phyloP scores from a whole-genome alignment of 2,888 invertebrate species.

The Andrena flavipes region DNA sequence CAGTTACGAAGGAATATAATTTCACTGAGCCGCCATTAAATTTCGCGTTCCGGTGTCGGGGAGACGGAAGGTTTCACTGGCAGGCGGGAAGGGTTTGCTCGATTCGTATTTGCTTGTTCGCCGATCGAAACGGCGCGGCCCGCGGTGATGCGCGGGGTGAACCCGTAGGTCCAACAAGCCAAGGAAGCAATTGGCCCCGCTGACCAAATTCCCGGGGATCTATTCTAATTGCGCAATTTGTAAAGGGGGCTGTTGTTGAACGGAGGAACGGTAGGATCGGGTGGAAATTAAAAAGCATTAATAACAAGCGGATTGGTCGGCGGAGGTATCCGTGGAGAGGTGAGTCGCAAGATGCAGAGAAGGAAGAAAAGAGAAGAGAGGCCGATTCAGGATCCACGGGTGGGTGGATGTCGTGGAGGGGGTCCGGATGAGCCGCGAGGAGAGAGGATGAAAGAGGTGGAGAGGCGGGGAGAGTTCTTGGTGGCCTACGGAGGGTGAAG shows the following conservation, averaged over 20 bases:
- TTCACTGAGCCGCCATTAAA: background rate
- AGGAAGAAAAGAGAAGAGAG: conserved; percentile 32
- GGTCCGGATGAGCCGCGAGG: conserved; percentile 61
- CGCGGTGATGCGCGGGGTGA: background rate
- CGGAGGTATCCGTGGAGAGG: conserved; percentile 30
- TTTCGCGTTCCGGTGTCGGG: too few relatives aligned
- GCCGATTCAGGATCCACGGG: conserved; percentile 52
- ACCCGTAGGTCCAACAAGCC: background rate
- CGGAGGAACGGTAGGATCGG: conserved; percentile 66
- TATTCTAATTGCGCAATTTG: conserved; percentile 80
- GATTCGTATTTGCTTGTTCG: too few relatives aligned
- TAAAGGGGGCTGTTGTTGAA: conserved; percentile 63
- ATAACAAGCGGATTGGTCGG: conserved; percentile 70
- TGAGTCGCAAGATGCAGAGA: conserved; percentile 24
- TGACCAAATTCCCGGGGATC: conserved; percentile 57
- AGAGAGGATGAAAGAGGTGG: conserved; percentile 52
- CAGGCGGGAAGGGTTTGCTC: too few relatives aligned
- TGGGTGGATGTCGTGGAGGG: conserved; percentile 54
- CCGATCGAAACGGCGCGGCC: background rate
- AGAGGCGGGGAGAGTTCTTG: conserved; percentile 48
- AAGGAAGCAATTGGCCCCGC: conserved; percentile 40
- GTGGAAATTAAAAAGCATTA: conserved; percentile 82
- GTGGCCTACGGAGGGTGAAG: conserved; percentile 70
- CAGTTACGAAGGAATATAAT: background rate
- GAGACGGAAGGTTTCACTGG: too few relatives aligned